Conservation (phyloP, 1,140 invertebrate species). For the Scylla paramamosain region DNA sequence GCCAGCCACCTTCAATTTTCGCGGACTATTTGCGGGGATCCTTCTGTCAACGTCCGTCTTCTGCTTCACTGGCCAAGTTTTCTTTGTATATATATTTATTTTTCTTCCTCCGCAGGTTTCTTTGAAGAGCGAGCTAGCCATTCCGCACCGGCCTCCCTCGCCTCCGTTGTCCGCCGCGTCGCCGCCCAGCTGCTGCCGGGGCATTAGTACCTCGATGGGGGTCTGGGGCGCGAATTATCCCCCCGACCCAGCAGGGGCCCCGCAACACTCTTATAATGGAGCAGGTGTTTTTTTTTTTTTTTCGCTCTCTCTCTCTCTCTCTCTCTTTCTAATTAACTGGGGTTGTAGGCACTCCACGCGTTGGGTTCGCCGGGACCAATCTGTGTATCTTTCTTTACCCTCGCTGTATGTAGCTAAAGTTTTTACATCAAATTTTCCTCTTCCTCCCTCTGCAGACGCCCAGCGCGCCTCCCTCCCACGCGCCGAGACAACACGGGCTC, state of each 20-base stretch:
- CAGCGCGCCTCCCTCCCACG: not conserved
- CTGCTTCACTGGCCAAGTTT: slow-evolving; percentile 50
- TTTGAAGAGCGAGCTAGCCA: slow-evolving; percentile 42
- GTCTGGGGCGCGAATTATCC: slow-evolving; percentile 9
- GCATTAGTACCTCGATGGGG: slow-evolving; percentile 11
- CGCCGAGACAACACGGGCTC: not conserved
- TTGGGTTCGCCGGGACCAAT: not conserved
- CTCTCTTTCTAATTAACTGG: slow-evolving; percentile 23
- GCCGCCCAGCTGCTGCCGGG: slow-evolving; percentile 5
- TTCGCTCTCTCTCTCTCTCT: not conserved
- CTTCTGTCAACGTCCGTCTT: slow-evolving; percentile 66
- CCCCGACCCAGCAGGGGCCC: not conserved
- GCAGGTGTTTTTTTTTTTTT: not conserved
- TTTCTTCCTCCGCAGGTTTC: not conserved
- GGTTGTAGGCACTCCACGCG: slow-evolving; percentile 4
- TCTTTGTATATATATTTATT: slow-evolving; percentile 39
- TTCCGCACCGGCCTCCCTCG: not conserved
- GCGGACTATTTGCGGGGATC: slow-evolving; percentile 66
- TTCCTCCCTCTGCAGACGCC: not conserved
- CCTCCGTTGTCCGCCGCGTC: slow-evolving; percentile 28
- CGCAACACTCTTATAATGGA: slow-evolving; percentile 10
- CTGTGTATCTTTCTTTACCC: slow-evolving; percentile 12
- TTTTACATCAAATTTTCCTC: slow-evolving; percentile 15
- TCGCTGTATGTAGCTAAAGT: slow-evolving; percentile 22
- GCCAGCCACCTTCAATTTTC: slow-evolving; percentile 64